A percentile compares a stretch with the other conserved stretches of the same genome.
phyloP scores from a whole-genome alignment of 2,113 vertebrate genomes.

The Erinaceus europaeus region DNA sequence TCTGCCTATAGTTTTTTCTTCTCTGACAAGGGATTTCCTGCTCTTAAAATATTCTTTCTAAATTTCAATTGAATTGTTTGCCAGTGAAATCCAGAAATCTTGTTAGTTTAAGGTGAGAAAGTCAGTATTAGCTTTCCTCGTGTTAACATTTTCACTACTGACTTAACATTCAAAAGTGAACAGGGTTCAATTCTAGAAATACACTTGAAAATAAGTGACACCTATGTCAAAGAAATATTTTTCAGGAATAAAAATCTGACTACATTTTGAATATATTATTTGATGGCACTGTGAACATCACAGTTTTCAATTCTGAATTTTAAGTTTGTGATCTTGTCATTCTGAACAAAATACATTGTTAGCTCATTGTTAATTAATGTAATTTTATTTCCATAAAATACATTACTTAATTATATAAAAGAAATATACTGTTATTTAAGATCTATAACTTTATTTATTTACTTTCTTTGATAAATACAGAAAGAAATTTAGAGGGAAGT shows the following conservation, averaged over 20 bases:
- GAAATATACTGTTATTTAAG: neutral
- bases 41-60: constrained; percentile 73
- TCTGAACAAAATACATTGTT: neutral
- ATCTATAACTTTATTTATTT: neutral
- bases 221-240: neutral
- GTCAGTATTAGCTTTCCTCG: constrained; percentile 55
- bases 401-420: neutral
- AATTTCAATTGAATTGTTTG: constrained; percentile 73
- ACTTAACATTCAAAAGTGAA: constrained; percentile 56
- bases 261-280: neutral
- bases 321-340: neutral
- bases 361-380: neutral
- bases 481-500: too few species aligned
- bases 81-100: constrained; percentile 61
- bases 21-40: constrained; percentile 76
- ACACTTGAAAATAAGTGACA: constrained; percentile 30
- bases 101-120: constrained; percentile 66
- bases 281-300: neutral
- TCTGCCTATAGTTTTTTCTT: constrained; percentile 66
- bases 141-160: constrained; percentile 64
- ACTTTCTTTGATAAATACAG: too few species aligned
- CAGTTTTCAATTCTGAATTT: neutral
- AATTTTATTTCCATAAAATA: too few species aligned
- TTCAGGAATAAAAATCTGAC: neutral
- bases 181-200: neutral